Conservation (phyloP, 1,140 invertebrate genomes). For the Eciton burchellii region DNA sequence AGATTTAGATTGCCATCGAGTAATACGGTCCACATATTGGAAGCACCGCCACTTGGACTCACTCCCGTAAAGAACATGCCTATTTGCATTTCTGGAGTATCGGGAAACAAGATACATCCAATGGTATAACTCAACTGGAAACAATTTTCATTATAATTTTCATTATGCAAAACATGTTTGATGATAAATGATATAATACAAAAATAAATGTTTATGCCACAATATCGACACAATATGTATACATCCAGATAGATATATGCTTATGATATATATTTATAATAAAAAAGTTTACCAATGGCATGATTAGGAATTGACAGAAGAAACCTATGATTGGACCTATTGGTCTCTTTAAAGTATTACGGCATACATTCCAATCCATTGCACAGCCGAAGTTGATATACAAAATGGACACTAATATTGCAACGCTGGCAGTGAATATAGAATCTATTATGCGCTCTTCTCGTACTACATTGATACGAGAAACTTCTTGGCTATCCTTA, state of each 20-base stretch:
- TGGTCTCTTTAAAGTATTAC: conserved; percentile 90
- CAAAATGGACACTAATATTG: conserved; percentile 92
- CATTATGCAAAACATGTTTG: not conserved
- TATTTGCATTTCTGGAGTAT: conserved; percentile 90
- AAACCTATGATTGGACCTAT: conserved; percentile 95
- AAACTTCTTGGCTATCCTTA: conserved; percentile 61
- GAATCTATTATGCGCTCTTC: conserved; percentile 89
- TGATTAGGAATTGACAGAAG: conserved; percentile 93
- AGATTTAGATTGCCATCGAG: conserved; percentile 95
- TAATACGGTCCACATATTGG: conserved; percentile 97
- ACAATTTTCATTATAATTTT: conserved; percentile 10
- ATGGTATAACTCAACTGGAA: conserved; percentile 92
- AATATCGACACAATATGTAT: not conserved
- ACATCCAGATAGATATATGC: no score
- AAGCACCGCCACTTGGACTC: conserved; percentile 96
- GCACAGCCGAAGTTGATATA: conserved; percentile 98
- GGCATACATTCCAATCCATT: conserved; percentile 91
- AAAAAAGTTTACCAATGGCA: conserved; percentile 91
- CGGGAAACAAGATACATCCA: conserved; percentile 90
- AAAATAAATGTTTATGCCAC: not conserved
- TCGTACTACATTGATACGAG: conserved; percentile 88
- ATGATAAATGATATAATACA: not conserved
- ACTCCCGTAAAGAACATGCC: conserved; percentile 97
- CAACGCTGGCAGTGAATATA: conserved; percentile 92
- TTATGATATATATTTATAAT: conserved; percentile 5